Evolutionary conservation across 2,888 invertebrate genomes (phyloP), one percentile per base, ranked within the genome.

Genomic region (Melinopterus prodromus): DNA sequence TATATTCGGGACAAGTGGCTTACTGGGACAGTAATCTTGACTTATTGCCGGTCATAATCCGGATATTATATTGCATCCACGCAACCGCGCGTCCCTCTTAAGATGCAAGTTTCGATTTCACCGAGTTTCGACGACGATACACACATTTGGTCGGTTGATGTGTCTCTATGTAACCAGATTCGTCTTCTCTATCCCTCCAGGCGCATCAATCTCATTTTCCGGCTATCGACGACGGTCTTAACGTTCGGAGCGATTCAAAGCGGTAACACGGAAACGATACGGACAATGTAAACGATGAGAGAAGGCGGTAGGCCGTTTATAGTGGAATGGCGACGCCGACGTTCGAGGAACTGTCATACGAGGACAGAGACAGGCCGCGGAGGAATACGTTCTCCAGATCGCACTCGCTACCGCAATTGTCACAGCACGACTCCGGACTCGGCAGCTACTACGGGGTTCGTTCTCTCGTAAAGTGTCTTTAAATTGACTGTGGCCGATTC

Each of bases 391-490:
- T 94, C 84, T 92, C 93, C 88, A 92, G 93, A 86, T 93, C 94
- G 87, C 90, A 93, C 85, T 93, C 93, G 78, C 89, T 94, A 85
- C 94, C 94, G 82, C 93, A 94, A 84, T 90, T 93, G 80, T 92
- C 92, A 9, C 91, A 91, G 82, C 89, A 89, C 83, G 92, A 92
- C 85, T 91, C 92, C 80, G 91, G 92, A 15, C 86, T 90, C 80
- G 89, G 89, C 37, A 89, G 89, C 83, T 89, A 87, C 82, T 89
- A 88, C 84, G 89, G 89, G 89, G 89, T 89, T 85, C 82, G 84
- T 83, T 80, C 78, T 38, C 14, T 26, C 26, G 26, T 26, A 26
- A 26, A 26, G 3, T 26, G 26, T 26, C 3, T 26, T 26, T 26
- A 26, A 26, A 26, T 26, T 26, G 26, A 26, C 26, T 26, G 26